A percentile compares a stretch with the other conserved stretches of the same genome.
Conservation (phyloP, 2,113 vertebrate genomes). For the Microtus richardsoni region DNA sequence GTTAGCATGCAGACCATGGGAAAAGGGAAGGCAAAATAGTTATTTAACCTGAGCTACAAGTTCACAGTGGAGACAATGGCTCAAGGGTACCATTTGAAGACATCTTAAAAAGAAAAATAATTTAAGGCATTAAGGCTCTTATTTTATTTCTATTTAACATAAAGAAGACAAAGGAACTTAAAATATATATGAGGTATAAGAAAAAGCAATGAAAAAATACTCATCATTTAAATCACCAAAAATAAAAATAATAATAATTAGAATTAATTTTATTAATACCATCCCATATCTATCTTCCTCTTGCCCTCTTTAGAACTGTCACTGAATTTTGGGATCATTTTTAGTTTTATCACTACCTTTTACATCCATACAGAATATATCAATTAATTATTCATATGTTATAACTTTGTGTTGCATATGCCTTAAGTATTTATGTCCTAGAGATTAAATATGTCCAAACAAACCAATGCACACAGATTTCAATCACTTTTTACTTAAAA, state of each 20-base stretch:
- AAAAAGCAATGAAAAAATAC: constrained; percentile 26
- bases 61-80: neutral
- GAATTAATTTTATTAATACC: neutral
- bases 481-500: neutral
- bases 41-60: neutral
- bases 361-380: neutral
- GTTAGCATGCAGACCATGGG: neutral
- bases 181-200: neutral
- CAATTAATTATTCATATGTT: neutral
- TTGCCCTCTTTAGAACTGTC: neutral
- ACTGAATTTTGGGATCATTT: neutral
- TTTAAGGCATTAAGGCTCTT: neutral
- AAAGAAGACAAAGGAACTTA: constrained; percentile 12
- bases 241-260: neutral
- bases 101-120: neutral
- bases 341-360: neutral
- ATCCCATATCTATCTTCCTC: neutral
- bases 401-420: neutral
- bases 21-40: neutral
- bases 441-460: constrained; percentile 17
- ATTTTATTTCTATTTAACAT: constrained; percentile 9
- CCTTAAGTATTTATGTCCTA: neutral
- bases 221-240: neutral
- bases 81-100: neutral
- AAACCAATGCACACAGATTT: neutral